These are phyloP conservation scores for Mimas tiliae DNA, from an alignment of 2,888 invertebrate species.

Conservation along the genomic window DNA sequence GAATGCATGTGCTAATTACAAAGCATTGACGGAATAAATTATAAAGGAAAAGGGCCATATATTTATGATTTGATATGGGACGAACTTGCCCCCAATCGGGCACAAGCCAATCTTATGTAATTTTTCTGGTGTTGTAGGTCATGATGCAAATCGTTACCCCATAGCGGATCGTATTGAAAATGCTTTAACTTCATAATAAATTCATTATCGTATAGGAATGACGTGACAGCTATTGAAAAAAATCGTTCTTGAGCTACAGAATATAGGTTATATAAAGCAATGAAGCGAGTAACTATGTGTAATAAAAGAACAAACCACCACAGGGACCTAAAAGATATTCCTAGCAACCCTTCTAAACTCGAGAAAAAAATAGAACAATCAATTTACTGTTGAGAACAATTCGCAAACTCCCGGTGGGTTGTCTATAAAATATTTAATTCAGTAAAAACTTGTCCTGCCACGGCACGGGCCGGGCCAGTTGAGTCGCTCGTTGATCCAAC, in stretches of 20 bases:
- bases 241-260: too few relatives aligned
- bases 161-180: too few relatives aligned
- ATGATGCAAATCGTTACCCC: too few relatives aligned
- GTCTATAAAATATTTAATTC: slow-evolving; percentile 26
- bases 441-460: neutral
- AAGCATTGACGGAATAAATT: neutral
- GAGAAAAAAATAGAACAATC: slow-evolving; percentile 3
- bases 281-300: neutral
- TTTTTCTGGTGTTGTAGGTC: too few relatives aligned
- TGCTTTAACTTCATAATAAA: too few relatives aligned
- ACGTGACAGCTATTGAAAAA: too few relatives aligned
- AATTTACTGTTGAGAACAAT: slow-evolving; percentile 23
- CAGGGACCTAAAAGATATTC: neutral
- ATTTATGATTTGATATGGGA: too few relatives aligned
- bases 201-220: too few relatives aligned
- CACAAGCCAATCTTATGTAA: too few relatives aligned
- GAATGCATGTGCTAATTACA: neutral
- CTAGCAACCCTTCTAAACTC: neutral
- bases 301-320: neutral
- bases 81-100: too few relatives aligned
- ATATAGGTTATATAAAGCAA: neutral
- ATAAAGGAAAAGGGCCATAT: neutral
- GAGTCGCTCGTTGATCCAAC: slow-evolving; percentile 7
- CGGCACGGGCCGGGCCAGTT: neutral
- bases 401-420: slow-evolving; percentile 15